Conservation (phyloP, 1,140 invertebrate species). For the Armadillidium nasatum region DNA sequence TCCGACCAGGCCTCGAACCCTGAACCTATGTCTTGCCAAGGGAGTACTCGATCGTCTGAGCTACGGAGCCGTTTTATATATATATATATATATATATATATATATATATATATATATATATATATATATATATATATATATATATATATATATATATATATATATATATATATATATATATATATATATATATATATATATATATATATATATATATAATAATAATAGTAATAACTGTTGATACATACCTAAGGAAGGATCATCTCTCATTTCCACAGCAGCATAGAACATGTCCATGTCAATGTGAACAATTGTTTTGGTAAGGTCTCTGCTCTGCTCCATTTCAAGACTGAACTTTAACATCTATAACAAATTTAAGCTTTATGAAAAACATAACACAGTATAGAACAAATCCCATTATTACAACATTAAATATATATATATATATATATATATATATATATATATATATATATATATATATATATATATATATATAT, state of each 20-base stretch:
- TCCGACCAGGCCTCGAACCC: no score
- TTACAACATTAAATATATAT: slow-evolving; percentile 6
- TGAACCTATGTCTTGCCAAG: no score
- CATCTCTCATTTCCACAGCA: slow-evolving; percentile 62
- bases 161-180: background rate
- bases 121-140: background rate
- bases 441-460: slow-evolving; percentile 19
- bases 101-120: background rate
- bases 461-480: slow-evolving; percentile 17
- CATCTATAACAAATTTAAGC: no score
- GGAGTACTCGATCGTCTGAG: no score
- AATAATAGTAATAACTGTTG: no score
- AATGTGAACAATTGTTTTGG: slow-evolving; percentile 59
- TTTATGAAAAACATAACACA: no score
- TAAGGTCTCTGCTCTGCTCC: slow-evolving; percentile 52
- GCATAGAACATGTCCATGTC: slow-evolving; percentile 68
- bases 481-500: background rate
- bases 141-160: background rate
- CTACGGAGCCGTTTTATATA: no score
- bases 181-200: background rate
- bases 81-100: background rate
- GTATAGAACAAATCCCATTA: background rate
- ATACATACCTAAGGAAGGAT: slow-evolving; percentile 56
- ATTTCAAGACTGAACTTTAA: slow-evolving; percentile 40
- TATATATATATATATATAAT: background rate